These are phyloP conservation scores for Campylomormyrus numenius DNA, from an alignment of 2,113 vertebrate species.

Conservation along the genomic window DNA sequence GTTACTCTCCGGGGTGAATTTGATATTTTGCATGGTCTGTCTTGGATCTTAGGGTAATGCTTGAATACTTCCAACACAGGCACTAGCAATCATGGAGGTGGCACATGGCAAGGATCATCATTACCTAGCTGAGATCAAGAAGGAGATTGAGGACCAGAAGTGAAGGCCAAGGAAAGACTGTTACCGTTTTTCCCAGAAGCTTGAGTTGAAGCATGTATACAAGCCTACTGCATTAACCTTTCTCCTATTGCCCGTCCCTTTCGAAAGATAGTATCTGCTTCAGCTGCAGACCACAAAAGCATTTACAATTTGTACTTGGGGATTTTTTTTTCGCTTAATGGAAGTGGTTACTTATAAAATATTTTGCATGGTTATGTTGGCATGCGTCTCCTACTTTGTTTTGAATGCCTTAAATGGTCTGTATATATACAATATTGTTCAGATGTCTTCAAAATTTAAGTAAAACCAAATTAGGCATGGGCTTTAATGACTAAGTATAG, in stretches of 20 bases:
- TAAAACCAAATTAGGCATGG: neutral
- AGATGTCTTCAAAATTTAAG: neutral
- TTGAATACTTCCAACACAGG: slow-evolving; percentile 58
- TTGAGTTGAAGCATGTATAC: neutral
- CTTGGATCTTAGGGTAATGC: neutral
- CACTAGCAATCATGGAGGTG: slow-evolving; percentile 89
- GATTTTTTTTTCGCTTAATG: neutral
- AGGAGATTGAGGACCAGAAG: slow-evolving; percentile 76
- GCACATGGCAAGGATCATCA: slow-evolving; percentile 92
- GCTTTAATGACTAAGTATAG: neutral
- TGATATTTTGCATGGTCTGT: neutral
- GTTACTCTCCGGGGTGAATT: neutral
- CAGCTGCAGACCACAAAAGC: neutral
- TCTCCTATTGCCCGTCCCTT: neutral
- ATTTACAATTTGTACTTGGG: neutral
- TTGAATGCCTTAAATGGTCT: slow-evolving; percentile 8
- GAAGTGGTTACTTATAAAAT: neutral
- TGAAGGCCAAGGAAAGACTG: slow-evolving; percentile 27
- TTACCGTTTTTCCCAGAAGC: neutral
- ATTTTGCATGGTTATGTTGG: neutral
- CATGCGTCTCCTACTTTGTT: neutral
- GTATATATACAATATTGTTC: neutral
- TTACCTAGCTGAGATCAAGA: slow-evolving; percentile 86
- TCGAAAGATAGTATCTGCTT: neutral
- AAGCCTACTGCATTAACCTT: neutral